Evolutionary conservation across 2,113 vertebrate species (phyloP), one percentile per base, ranked within the genome.

Genomic region (Phycodurus eques): DNA sequence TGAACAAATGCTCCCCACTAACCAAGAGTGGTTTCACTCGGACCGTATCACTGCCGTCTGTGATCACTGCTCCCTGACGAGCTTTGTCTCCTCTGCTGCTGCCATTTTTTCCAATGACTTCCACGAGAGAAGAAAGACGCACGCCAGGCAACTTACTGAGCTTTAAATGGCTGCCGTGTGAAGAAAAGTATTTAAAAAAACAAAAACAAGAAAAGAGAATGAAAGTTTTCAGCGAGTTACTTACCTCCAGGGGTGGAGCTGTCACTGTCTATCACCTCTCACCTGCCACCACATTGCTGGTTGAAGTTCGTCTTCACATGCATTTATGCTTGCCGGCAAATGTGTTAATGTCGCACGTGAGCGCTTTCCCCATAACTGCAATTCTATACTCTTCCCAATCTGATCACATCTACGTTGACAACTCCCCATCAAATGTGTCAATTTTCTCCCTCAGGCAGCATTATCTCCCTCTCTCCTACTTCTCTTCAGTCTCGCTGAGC

Each of bases 401-500:
- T 74, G 57, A 73, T 51, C 65, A 80, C 78, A 75, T 69, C 33
- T 8, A 43, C 51, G 75, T 57, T 71, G 78, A 85, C 77, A 70
- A 73, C 70, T 78, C 73, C 63, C 62, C 56, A 66, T 87, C 65
- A 76, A 61, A 85, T 76, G 78, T 85, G 84, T 83, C 84, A 84
- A 68, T 59, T 64, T 49, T 15, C 49, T 0, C 65, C 85, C 77
- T 73, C 20, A 65, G 75, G 81, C 78, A 51, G 46, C 68, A 64
- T 66, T 73, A 78, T 75, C 75, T 79, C 81, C 74, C 73, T 74
- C 70, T 59, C 53, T 75, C 46, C 59, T 60, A 63, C 17, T 47
- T 35, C 60, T 62, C 66, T 42, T 81, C 71, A 27, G 19, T 49
- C 62, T 70, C 68, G 59, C 63, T 0, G 3, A 76, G 62, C 15